These are phyloP conservation scores for Motacilla tschutschensis DNA, from an alignment of 2,113 vertebrate species.

Conservation along the genomic window DNA sequence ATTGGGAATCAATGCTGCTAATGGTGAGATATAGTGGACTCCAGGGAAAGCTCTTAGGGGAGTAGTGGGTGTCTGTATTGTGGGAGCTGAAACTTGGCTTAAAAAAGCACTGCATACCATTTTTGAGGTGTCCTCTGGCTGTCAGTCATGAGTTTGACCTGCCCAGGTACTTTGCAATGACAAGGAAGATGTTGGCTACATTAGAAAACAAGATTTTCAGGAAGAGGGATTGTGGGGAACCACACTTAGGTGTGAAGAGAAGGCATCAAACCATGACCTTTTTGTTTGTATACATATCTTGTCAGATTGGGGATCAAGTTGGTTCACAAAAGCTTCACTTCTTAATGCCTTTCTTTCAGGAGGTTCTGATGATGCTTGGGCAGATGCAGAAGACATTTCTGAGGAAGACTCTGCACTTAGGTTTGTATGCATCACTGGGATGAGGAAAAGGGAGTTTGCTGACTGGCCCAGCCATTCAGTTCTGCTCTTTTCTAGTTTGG, in stretches of 20 bases:
- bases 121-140: neutral
- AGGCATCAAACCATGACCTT: neutral
- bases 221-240: neutral
- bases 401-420: slow-evolving; percentile 87
- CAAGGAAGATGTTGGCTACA: neutral
- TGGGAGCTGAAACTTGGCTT: neutral
- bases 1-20: neutral
- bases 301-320: neutral
- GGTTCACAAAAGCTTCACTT: neutral
- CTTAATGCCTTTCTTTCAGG: slow-evolving; percentile 70
- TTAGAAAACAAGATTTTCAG: neutral
- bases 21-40: neutral
- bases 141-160: neutral
- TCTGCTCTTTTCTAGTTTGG: neutral
- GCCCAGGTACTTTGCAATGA: neutral
- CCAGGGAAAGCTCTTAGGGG: neutral
- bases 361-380: slow-evolving; percentile 88
- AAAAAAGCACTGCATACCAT: neutral
- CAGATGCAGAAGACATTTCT: slow-evolving; percentile 84
- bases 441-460: neutral
- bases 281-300: accelerated
- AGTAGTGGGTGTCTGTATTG: neutral
- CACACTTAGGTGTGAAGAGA: neutral
- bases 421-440: slow-evolving; percentile 66
- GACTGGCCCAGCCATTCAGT: neutral